These are phyloP conservation scores for Scomberomorus guttatus DNA, from an alignment of 2,797 vertebrate species.

Conservation along the genomic window DNA sequence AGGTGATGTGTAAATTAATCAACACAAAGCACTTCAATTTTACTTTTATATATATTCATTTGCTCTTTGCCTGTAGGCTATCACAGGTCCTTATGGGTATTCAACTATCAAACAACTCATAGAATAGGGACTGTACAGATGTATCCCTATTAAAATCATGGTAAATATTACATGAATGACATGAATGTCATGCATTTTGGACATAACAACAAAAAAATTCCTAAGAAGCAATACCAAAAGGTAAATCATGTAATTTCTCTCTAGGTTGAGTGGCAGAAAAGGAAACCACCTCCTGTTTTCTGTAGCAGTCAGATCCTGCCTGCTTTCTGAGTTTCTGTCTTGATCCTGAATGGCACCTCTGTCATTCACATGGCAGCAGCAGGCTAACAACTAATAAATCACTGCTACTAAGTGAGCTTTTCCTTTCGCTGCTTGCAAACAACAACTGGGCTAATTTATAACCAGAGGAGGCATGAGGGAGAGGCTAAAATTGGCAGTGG, in stretches of 20 bases:
- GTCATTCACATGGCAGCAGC: slow-evolving; percentile 79
- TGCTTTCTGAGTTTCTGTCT: slow-evolving; percentile 69
- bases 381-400: slow-evolving; percentile 84
- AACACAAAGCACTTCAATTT: not conserved
- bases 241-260: slow-evolving; percentile 40
- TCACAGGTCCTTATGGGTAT: not conserved
- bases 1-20: not conserved
- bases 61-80: not conserved
- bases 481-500: slow-evolving; percentile 62
- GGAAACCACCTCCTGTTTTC: slow-evolving; percentile 67
- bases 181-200: not conserved
- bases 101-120: slow-evolving; percentile 6
- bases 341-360: slow-evolving; percentile 75
- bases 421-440: slow-evolving; percentile 80
- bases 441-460: slow-evolving; percentile 83
- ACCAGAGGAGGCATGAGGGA: slow-evolving; percentile 63
- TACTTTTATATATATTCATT: not conserved
- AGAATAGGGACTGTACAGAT: not conserved
- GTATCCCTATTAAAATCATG: not conserved
- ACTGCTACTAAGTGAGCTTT: slow-evolving; percentile 83
- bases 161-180: slow-evolving; percentile 5
- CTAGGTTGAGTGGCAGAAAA: slow-evolving; percentile 47
- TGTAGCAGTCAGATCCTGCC: slow-evolving; percentile 56
- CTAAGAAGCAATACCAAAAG: slow-evolving; percentile 18
- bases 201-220: not conserved